Evolutionary conservation across 2,797 vertebrate species (phyloP), one percentile per base, ranked within the genome.

Genomic region (Peromyscus melanophrys): DNA sequence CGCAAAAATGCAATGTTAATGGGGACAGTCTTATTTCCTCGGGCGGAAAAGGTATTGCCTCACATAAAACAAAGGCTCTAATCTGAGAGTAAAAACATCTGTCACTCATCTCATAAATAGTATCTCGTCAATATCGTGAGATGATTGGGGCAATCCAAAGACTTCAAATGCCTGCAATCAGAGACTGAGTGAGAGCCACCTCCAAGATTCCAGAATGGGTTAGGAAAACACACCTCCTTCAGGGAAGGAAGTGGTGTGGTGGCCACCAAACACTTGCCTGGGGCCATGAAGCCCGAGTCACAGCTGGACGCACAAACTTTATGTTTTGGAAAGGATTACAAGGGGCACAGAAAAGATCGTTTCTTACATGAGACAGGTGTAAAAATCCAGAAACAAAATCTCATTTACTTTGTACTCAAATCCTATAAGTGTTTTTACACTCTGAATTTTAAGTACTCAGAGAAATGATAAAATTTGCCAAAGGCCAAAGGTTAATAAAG

Each of bases 311-410:
- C 43, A 86, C 12, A 78, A 55, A 73, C 12, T 23, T 88, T 16
- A 11, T 16, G 23, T 85, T 89, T 29, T 40, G 34, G 71, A 69
- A 4, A 25, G 4, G 37, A 27, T 84, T 80, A n/a, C 17, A 55
- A 49, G 16, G 65, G 6, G 52, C 37, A 84, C 37, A 4, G 84
- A n/a, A 80, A 94, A 59, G 27, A 88, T 57, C 1, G 29, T 49
- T 80, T 76, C 19, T 93, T 69, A 29, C 61, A 92, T 6, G 4
- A 75, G 34, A 59, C 93, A 52, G 37, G 40, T 75, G 77, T 46
- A 90, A 94, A 31, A 88, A 85, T 59, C 34, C 73, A 83, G 80
- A 92, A 95, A 95, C 80, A 92, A 87, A 93, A 90, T 63, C 29
- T 57, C 40, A 94, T 37, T 61, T 73, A 90, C 27, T 55, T 19